A percentile compares a stretch with the other conserved stretches of the same genome.
phyloP scores from a whole-genome alignment of 2,113 vertebrate species.

The Phrynosoma platyrhinos region DNA sequence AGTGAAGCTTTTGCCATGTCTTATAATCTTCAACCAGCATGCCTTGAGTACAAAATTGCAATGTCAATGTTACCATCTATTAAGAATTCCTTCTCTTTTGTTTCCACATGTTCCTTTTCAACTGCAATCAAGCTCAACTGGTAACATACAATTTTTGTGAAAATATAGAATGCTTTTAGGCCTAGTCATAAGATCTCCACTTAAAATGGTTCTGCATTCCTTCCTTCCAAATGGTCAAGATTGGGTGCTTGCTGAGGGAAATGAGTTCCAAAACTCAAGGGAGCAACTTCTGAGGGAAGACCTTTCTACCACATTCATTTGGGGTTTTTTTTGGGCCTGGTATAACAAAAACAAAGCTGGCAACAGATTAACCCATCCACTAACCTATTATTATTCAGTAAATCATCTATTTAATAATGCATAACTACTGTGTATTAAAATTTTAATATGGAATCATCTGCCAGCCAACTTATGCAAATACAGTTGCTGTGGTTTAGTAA shows the following conservation, averaged over 20 bases:
- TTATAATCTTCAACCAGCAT: background rate
- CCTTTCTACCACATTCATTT: background rate
- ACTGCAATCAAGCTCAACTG: background rate
- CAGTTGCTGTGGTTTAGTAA: background rate
- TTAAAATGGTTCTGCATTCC: background rate
- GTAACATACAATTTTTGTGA: background rate
- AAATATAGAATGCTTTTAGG: background rate
- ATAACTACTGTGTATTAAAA: conserved; percentile 69
- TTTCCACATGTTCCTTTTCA: background rate
- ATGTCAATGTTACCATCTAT: background rate
- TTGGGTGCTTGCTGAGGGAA: background rate
- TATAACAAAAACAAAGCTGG: conserved; percentile 44
- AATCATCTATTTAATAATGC: conserved; percentile 69
- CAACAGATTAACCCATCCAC: conserved; percentile 51
- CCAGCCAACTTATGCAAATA: background rate
- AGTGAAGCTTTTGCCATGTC: background rate
- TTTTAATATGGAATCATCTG: conserved; percentile 67
- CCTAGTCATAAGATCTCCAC: background rate
- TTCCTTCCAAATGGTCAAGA: background rate
- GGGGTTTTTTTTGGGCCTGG: background rate
- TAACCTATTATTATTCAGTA: conserved; percentile 64
- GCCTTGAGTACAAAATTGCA: background rate
- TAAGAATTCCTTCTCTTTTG: background rate
- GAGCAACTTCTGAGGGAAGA: background rate
- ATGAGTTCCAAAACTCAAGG: background rate